Percentiles rank a stretch among this genome's conserved stretches.
phyloP scores from a whole-genome alignment of 2,113 vertebrate species.

The Esox niger region DNA sequence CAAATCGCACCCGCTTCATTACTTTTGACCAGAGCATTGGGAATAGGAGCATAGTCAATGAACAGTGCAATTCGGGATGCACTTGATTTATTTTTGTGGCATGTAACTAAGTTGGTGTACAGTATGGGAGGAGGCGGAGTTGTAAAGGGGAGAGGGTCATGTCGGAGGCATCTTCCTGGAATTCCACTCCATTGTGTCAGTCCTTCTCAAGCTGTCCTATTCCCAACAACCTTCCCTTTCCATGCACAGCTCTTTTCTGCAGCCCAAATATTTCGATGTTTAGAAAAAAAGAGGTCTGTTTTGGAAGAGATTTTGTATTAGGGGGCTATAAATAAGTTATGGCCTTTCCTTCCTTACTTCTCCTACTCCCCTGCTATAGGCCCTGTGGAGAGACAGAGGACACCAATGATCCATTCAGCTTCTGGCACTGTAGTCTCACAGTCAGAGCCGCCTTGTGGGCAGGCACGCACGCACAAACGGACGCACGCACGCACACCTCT shows the following conservation, averaged over 20 bases:
- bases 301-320: fast-evolving
- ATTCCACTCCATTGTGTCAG: neutral
- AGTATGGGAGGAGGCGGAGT: neutral
- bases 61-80: neutral
- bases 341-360: neutral
- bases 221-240: neutral
- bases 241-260: neutral
- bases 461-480: too few relatives aligned
- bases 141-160: neutral
- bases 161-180: neutral
- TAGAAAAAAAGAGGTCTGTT: too few relatives aligned
- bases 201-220: neutral
- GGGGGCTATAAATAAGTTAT: neutral
- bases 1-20: too few relatives aligned
- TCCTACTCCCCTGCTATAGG: neutral
- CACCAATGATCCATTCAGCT: conserved; percentile 1
- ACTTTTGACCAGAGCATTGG: too few relatives aligned
- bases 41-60: too few relatives aligned
- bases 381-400: neutral
- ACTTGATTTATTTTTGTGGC: neutral
- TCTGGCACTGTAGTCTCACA: neutral
- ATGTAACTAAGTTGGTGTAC: conserved; percentile 9
- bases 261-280: neutral
- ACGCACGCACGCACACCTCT: conserved; percentile 11
- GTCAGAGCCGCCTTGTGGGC: neutral